Conservation (phyloP, 2,888 invertebrate species). For the Spialia ferax region DNA sequence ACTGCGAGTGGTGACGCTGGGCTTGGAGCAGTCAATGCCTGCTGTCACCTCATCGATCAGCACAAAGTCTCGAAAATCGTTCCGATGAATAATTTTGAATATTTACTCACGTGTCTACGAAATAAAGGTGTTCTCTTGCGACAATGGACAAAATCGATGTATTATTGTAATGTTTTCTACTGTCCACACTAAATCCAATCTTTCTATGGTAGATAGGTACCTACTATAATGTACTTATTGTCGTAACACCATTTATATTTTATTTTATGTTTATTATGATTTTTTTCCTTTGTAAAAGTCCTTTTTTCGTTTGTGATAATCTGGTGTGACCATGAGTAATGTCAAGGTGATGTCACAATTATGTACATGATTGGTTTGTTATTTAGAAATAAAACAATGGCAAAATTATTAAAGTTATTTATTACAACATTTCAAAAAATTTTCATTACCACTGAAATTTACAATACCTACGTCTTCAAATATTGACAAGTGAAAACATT, state of each 20-base stretch:
- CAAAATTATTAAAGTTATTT: conserved; percentile 49
- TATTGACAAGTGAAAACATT: conserved; percentile 44
- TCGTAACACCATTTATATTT: neutral
- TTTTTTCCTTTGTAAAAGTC: neutral
- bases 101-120: neutral
- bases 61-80: conserved; percentile 51
- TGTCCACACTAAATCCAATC: no score
- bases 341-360: no score
- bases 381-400: conserved; percentile 27
- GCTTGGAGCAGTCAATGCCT: conserved; percentile 57
- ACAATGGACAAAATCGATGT: no score
- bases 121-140: neutral
- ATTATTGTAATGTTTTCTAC: neutral
- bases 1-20: conserved; percentile 73
- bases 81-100: conserved; percentile 44
- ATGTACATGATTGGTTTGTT: neutral
- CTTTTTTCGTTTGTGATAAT: neutral
- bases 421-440: conserved; percentile 64
- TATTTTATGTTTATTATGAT: neutral
- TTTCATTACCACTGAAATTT: conserved; percentile 52
- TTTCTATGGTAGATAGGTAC: no score
- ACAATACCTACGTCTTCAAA: conserved; percentile 47
- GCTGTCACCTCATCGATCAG: conserved; percentile 38
- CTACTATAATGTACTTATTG: no score
- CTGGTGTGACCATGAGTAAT: conserved; percentile 7